Evolutionary conservation across 37 sponge, comb jelly and placozoan species (phyloP), one percentile per base, ranked within the genome.

Genomic region (Amphimedon queenslandica): DNA sequence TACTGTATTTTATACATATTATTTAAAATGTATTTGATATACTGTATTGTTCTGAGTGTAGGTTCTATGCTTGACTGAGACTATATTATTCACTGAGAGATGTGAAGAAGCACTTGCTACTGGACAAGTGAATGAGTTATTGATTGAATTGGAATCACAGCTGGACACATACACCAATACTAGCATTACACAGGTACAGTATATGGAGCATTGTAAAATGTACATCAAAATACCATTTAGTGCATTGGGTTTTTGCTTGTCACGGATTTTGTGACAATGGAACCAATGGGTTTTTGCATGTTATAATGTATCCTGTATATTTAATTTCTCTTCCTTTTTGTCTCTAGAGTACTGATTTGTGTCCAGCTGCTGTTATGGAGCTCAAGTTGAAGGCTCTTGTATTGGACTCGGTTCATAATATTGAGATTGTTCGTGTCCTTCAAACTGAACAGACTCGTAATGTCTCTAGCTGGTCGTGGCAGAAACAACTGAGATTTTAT

Each of bases 401-500:
- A 18, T 56, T 98, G 78, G 99, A 98, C 79, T 83, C 80, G n/a
- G 80, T 98, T 32, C 99, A 95, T 74, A 77, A 36, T 80, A 84
- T 98, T 56, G 91, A 95, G 21, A 76, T 98, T 11, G 90, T 92
- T 25, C 69, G 63, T 1, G 40, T 40, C 38, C 76, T 98, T 64
- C 27, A 82, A 1, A n/a, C 41, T 18, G 42, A 47, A 40, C 74
- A 40, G 2, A 61, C 40, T 6, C 28, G 24, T 57, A 58, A 56
- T 32, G 66, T 77, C 58, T 76, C 53, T 30, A 64, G 51, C 34
- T 98, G 99, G 99, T 72, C 79, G 42, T 98, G 99, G 99, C 87
- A 92, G 83, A 98, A 98, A 63, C 96, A 98, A 67, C 77, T 98
- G 30, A 65, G 99, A 40, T 87, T 76, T 77, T 96, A 96, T 72